A percentile compares a stretch with the other conserved stretches of the same genome.
These are phyloP conservation scores for Eucidaris tribuloides DNA, from an alignment of 35 echinoderm and acorn worm genomes.

Conservation along the genomic window DNA sequence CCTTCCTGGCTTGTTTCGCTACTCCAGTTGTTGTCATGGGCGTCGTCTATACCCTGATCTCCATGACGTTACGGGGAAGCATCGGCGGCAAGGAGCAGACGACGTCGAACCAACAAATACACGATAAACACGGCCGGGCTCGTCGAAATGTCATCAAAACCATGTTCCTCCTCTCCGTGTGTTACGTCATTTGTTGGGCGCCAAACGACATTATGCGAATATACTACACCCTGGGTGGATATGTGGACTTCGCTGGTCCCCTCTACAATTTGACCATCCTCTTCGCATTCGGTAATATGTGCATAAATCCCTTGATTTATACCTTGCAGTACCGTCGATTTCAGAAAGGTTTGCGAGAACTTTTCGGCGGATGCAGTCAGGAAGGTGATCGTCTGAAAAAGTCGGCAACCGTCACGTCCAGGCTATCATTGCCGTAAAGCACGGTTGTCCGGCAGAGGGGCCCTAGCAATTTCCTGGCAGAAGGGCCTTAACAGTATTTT, in stretches of 20 bases:
- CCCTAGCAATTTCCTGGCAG: too few relatives aligned
- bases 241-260: not conserved
- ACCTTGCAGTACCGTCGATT: conserved; percentile 51
- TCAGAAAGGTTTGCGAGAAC: conserved; percentile 13
- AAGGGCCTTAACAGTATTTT: too few relatives aligned
- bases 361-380: not conserved
- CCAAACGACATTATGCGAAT: conserved; percentile 13
- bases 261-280: conserved; percentile 32
- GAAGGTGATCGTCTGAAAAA: not conserved
- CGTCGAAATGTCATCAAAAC: conserved; percentile 61
- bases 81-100: not conserved
- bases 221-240: not conserved
- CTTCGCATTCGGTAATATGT: conserved; percentile 68
- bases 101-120: not conserved
- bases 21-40: conserved; percentile 35
- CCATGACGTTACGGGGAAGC: not conserved
- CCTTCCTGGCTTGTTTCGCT: conserved; percentile 6
- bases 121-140: not conserved
- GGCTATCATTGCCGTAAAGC: too few relatives aligned
- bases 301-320: conserved; percentile 78
- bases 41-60: conserved; percentile 47
- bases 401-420: too few relatives aligned
- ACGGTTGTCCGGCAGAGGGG: too few relatives aligned
- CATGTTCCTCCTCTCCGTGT: conserved; percentile 31
- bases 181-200: conserved; percentile 45